Evolutionary conservation across 2,797 vertebrate species (phyloP).

Genomic region (Balearica regulorum): DNA sequence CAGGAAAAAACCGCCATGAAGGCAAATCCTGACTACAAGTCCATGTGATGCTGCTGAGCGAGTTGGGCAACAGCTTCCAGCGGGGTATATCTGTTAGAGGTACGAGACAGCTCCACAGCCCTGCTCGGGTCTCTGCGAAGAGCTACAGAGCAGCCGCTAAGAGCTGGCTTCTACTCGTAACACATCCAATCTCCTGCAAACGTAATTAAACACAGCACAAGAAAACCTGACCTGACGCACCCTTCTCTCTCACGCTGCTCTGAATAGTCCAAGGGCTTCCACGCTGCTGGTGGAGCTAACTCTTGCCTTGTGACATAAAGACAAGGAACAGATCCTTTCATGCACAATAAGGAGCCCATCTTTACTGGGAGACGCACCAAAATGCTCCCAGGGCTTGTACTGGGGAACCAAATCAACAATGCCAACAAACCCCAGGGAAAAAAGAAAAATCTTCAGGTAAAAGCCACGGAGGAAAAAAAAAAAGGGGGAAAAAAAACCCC

Average conservation of each 20-base stretch:
- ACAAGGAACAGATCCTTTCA: neutral
- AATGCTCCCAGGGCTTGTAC: neutral
- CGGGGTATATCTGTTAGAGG: neutral
- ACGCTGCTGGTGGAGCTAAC: neutral
- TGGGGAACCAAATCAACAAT: neutral
- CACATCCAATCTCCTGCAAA: neutral
- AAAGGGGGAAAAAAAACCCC: too few relatives aligned
- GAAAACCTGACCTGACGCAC: too few relatives aligned
- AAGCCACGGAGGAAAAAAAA: neutral
- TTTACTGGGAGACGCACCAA: neutral
- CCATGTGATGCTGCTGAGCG: neutral
- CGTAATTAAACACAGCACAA: neutral
- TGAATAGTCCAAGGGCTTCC: neutral
- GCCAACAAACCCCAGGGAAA: neutral
- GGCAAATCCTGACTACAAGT: neutral
- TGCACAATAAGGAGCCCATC: neutral
- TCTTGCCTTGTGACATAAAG: neutral
- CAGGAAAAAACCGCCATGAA: neutral
- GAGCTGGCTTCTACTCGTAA: neutral
- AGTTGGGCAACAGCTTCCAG: neutral
- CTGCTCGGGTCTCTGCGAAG: neutral
- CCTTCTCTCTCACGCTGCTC: neutral
- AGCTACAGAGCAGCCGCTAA: too few relatives aligned
- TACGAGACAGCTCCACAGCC: neutral
- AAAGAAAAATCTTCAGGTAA: neutral